Evolutionary conservation across 2,113 vertebrate species (phyloP).

Genomic region (Urocynchramus pylzowi): DNA sequence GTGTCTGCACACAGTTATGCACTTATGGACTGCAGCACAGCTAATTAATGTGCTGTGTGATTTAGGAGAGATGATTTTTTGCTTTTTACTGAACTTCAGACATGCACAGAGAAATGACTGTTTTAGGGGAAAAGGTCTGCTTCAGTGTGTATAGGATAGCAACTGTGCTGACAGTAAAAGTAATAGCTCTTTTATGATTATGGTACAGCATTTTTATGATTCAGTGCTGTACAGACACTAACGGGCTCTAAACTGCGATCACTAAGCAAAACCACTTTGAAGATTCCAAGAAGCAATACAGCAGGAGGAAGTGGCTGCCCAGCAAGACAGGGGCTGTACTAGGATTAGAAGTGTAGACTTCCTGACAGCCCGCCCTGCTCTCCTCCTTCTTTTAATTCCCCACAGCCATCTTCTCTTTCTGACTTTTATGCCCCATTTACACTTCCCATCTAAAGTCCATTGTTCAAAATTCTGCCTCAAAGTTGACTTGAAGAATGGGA

Average conservation of each 20-base stretch:
- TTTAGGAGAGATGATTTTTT: neutral
- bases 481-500: neutral
- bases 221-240: neutral
- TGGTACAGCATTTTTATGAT: neutral
- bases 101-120: neutral
- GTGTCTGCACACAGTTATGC: fast-evolving
- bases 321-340: neutral
- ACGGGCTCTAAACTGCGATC: neutral
- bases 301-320: neutral
- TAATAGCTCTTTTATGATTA: neutral
- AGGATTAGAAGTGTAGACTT: neutral
- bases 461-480: neutral
- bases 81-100: neutral
- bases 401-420: neutral
- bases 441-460: neutral
- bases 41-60: neutral
- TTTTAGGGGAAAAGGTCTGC: fast-evolving
- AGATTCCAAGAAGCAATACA: neutral
- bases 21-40: neutral
- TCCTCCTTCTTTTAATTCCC: neutral
- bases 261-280: neutral
- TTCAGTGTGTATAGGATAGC: neutral
- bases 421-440: neutral
- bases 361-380: neutral
- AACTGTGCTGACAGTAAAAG: neutral